Conservation (phyloP, 2,888 invertebrate species). For the Rhagonycha lutea region DNA sequence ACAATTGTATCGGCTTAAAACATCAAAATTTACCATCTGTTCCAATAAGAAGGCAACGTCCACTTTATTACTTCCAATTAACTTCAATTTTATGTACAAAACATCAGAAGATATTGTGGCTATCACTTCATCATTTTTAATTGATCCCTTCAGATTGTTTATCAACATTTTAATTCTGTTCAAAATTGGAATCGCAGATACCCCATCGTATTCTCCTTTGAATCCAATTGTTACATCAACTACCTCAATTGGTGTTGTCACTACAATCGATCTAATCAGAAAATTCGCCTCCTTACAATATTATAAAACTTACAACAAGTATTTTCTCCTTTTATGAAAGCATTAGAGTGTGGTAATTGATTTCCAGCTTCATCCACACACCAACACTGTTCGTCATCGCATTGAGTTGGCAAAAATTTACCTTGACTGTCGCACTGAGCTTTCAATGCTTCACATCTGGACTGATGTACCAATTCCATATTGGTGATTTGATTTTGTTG, state of each 20-base stretch:
- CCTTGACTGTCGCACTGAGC: constrained; percentile 70
- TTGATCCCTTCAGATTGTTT: constrained; percentile 53
- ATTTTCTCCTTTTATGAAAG: constrained; percentile 63
- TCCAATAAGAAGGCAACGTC: constrained; percentile 81
- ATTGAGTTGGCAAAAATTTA: constrained; percentile 76
- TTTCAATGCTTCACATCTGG: constrained; percentile 56
- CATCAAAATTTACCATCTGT: constrained; percentile 64
- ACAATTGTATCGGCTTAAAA: neutral
- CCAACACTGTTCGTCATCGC: constrained; percentile 76
- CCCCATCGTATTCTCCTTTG: constrained; percentile 62
- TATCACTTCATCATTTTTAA: constrained; percentile 57
- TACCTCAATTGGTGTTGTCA: constrained; percentile 72
- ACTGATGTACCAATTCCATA: constrained; percentile 44
- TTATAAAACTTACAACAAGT: constrained; percentile 59
- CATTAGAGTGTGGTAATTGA: constrained; percentile 64
- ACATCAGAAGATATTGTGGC: constrained; percentile 60
- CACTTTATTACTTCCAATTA: constrained; percentile 74
- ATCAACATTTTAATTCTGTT: constrained; percentile 56
- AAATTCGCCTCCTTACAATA: neutral
- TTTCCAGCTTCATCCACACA: constrained; percentile 86
- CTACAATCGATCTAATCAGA: constrained; percentile 51
- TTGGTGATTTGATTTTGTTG: constrained; percentile 31
- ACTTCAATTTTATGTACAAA: constrained; percentile 63
- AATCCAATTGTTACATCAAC: constrained; percentile 77
- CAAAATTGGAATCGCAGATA: constrained; percentile 57